Percentiles rank a stretch among this genome's conserved stretches.
These are phyloP conservation scores for Falco berigora DNA, from an alignment of 2,797 vertebrate species.

Conservation along the genomic window DNA sequence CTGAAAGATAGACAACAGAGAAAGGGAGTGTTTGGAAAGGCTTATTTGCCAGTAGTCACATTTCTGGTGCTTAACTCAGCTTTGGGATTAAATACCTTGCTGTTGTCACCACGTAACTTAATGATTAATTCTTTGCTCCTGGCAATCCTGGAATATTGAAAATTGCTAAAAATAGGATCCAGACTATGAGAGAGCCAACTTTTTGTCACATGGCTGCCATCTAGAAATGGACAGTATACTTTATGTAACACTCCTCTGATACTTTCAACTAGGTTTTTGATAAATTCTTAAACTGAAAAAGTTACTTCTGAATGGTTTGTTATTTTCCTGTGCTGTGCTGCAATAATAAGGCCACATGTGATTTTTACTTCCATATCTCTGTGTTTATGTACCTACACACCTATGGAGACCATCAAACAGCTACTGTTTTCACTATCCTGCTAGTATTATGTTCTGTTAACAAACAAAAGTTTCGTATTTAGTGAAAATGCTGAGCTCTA, in stretches of 20 bases:
- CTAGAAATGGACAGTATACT: neutral
- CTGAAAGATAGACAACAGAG: neutral
- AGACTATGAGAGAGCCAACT: neutral
- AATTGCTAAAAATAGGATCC: slow-evolving; percentile 5
- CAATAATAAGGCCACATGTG: neutral
- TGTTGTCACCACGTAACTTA: slow-evolving; percentile 8
- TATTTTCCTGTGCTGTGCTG: neutral
- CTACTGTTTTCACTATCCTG: neutral
- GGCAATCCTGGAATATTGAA: slow-evolving; percentile 24
- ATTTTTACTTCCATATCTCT: neutral
- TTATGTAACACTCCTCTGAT: neutral
- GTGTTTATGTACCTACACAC: neutral
- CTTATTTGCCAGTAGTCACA: slow-evolving; percentile 6
- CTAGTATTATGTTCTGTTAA: neutral
- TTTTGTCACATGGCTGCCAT: neutral
- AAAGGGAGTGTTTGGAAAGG: neutral
- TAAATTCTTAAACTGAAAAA: neutral
- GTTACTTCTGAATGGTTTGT: neutral
- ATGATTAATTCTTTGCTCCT: slow-evolving; percentile 28
- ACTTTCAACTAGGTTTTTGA: neutral
- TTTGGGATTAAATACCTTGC: neutral
- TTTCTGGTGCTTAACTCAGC: neutral
- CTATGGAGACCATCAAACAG: neutral
- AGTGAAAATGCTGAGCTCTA: neutral
- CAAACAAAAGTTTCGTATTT: neutral